Conservation (phyloP, 2,797 vertebrate genomes). For the Enteromius trimaculatus region DNA sequence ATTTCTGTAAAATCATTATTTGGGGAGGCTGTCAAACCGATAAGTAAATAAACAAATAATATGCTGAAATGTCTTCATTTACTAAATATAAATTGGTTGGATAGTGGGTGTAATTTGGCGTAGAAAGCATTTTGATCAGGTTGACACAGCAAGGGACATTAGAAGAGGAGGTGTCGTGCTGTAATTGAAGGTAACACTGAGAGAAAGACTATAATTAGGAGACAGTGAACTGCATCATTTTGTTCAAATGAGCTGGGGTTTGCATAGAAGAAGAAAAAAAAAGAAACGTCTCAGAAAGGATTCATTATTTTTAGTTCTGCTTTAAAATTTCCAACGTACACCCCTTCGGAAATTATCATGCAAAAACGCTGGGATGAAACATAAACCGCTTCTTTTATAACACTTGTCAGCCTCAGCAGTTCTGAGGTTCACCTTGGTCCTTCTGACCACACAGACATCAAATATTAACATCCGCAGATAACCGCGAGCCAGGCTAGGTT, state of each 20-base stretch:
- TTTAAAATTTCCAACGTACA: background rate
- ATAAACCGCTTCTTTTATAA: slow-evolving; percentile 17
- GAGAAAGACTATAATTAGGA: slow-evolving; percentile 43
- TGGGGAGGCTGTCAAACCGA: background rate
- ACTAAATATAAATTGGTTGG: slow-evolving; percentile 39
- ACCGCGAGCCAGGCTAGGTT: background rate
- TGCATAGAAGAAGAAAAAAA: background rate
- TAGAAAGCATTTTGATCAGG: slow-evolving; percentile 29
- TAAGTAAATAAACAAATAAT: slow-evolving; percentile 34
- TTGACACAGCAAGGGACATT: slow-evolving; percentile 36
- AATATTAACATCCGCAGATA: slow-evolving; percentile 55
- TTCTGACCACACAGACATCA: slow-evolving; percentile 43
- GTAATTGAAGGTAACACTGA: slow-evolving; percentile 33
- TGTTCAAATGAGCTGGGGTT: background rate
- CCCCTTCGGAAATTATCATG: background rate
- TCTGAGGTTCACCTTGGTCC: slow-evolving; percentile 46
- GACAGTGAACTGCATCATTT: slow-evolving; percentile 16
- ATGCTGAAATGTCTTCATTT: background rate
- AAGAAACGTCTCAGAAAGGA: background rate
- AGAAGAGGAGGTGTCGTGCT: slow-evolving; percentile 44
- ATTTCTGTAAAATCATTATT: background rate
- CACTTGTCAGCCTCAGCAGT: slow-evolving; percentile 38
- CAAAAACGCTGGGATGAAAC: slow-evolving; percentile 26
- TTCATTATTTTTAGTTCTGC: slow-evolving; percentile 16
- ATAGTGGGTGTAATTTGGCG: slow-evolving; percentile 41